Percentiles rank a stretch among this genome's conserved stretches.
phyloP scores from a whole-genome alignment of 2,797 vertebrate species.

The Pitangus sulphuratus region DNA sequence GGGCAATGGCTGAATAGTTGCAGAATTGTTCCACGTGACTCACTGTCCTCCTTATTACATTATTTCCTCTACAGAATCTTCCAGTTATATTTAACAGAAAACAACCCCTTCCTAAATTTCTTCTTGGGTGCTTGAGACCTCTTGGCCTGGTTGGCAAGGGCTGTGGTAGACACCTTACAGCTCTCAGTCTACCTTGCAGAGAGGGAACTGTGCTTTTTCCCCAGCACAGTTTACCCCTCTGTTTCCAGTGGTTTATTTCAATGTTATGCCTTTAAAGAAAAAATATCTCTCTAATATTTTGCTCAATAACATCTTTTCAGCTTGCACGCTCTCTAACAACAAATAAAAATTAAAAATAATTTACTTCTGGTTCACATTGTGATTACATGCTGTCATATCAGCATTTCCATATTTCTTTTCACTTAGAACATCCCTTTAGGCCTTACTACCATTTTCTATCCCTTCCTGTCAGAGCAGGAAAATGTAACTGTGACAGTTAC shows the following conservation, averaged over 20 bases:
- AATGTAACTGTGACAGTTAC: not conserved
- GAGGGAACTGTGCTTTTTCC: not conserved
- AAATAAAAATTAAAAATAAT: not conserved
- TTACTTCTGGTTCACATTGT: not conserved
- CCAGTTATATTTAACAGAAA: not conserved
- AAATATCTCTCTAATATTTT: not conserved
- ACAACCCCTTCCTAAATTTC: not conserved
- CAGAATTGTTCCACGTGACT: not conserved
- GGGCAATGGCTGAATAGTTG: not conserved
- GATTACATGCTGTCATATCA: not conserved
- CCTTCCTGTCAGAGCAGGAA: not conserved
- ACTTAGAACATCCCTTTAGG: not conserved
- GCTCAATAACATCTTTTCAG: not conserved
- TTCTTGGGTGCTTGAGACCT: not conserved
- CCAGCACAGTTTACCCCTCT: not conserved
- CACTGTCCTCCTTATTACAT: not conserved
- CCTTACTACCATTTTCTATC: not conserved
- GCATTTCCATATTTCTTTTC: not conserved
- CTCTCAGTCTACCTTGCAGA: not conserved
- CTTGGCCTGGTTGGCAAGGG: not conserved
- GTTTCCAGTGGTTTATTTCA: not conserved
- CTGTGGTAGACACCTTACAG: not conserved
- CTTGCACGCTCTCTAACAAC: not conserved
- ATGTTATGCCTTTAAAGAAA: not conserved
- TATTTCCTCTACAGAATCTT: not conserved